Evolutionary conservation across 2,888 invertebrate genomes (phyloP), one percentile per base, ranked within the genome.

Genomic region (Ceramica pisi): DNA sequence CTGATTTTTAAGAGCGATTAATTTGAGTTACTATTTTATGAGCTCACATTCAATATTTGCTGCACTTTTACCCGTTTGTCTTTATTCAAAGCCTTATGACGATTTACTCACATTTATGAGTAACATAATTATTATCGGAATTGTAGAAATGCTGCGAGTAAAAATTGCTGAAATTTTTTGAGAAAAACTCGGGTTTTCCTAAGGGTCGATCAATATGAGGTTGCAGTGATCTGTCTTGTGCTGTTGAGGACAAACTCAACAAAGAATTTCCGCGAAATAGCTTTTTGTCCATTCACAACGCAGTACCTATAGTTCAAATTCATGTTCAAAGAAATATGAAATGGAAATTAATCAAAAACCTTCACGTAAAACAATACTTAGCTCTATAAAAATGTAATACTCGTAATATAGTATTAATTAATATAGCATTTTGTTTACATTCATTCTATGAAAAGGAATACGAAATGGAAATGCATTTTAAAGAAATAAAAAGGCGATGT

Each of bases 401-500:
- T n/a, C n/a, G n/a, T n/a, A n/a, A n/a, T n/a, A n/a, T n/a, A n/a
- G n/a, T n/a, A n/a, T n/a, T n/a, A n/a, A n/a, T n/a, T n/a, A 31
- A n/a, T 23, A n/a, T 56, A 38, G 23, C 16, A 57, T 63, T 57
- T 38, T 16, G 55, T 62, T 38, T 14, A 14, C n/a, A 23, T 41
- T n/a, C 10, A 26, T 41, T 23, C 2, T 16, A 19, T 38, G 6
- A 56, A 80, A 80, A 50, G 1, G 38, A 48, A 57, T 41, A n/a
- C 21, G n/a, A 41, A 76, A 61, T 41, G 64, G 56, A 66, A 67
- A 75, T 67, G 46, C 31, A 76, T 46, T 66, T 60, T 63, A 67
- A 53, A 41, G 51, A 59, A 60, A 44, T 51, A 67, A 48, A 67
- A 70, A 67, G 14, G 44, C 61, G 61, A 65, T 50, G 48, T 66